Base-by-base conservation (phyloP, 2,797 vertebrate genomes). In the Gorsachius magnificus region DNA sequence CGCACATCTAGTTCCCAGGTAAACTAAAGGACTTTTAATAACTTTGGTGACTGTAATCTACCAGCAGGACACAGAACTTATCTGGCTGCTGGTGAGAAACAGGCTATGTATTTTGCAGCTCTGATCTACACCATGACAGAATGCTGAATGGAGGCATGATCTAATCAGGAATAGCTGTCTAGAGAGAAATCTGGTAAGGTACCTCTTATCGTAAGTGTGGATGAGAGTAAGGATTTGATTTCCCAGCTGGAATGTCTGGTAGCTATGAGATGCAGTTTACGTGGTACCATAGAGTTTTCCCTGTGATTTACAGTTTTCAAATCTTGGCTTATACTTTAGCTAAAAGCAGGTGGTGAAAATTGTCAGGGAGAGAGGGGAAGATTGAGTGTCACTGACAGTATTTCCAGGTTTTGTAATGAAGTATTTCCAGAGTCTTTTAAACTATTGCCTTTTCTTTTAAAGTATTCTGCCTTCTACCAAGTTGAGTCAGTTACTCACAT, bases 331-430 rank as follows among this genome's bases (percentile, higher is more conserved):
- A 20, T 86, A 57, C 72, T 90, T 91, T 11, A 95, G 82, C 38
- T 81, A 61, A 90, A 89, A 78, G 65, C 74, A 91, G 87, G 85
- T 91, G 87, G 46, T 91, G 71, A 87, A 92, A 93, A 87, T 85
- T 92, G 41, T 75, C 45, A 38, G 60, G 21, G 46, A 81, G 46
- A 80, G 41, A 29, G 38, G 29, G 36, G 68, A 61, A 94, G 84
- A 54, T 2, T 71, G 46, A 14, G 29, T 63, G 33, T 82, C 84
- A 70, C 60, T 74, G 79, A 21, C n/a, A 38, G 57, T 57, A n/a
- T 51, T 93, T 81, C 35, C 45, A 65, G 24, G 31, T 71, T 95
- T 91, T 65, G 29, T 66, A 36, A 69, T 63, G 24, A 92, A 90
- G 36, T 76, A 48, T 81, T 93, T 89, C 45, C 57, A 86, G 43